Base-by-base conservation (phyloP, 2,888 invertebrate species). In the Heliconius erato region DNA sequence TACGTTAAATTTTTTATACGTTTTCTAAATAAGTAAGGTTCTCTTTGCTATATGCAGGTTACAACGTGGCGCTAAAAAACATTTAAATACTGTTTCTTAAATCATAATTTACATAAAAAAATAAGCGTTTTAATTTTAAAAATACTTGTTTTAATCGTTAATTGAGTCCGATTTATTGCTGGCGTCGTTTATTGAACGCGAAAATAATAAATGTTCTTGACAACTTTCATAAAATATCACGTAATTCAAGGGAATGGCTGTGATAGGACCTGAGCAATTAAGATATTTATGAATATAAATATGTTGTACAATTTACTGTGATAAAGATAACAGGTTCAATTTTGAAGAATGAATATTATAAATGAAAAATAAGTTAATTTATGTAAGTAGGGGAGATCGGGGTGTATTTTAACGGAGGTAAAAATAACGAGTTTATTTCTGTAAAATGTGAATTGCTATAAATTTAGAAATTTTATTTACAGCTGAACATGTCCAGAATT, bases 221-320 rank as follows among this genome's bases (percentile, higher is more conserved):
- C 69, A 35, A 35, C 71, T 71, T 71, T 71, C 71, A 40, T 71
- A 40, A 68, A 71, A 71, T 71, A 40, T 71, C 23, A 16, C 71
- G 40, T 14, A 71, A 40, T 71, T 71, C 35, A 40, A 71, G 71
- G 71, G 40, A 71, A 32, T 32, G 71, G 54, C 6, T 40, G 69
- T 69, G 40, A n/a, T 71, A 40, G 35, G 40, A 40, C 9, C 12
- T 35, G 35, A 71, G 14, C 40, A 71, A 71, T 71, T 71, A 71
- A 40, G 40, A 71, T 71, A 71, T 67, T 69, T 35, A 69, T 35
- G 11, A 23, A 23, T 23, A 26, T 67, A 67, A 26, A 67, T 14
- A 26, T 67, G 28, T 28, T 26, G 67, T 54, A 9, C 23, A 54
- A 23, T 54, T 54, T 54, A 54, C 54, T 54, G 54, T 23, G 23